Base-by-base conservation (phyloP, 2,888 invertebrate species). In the Stenchaetothrips biformis region DNA sequence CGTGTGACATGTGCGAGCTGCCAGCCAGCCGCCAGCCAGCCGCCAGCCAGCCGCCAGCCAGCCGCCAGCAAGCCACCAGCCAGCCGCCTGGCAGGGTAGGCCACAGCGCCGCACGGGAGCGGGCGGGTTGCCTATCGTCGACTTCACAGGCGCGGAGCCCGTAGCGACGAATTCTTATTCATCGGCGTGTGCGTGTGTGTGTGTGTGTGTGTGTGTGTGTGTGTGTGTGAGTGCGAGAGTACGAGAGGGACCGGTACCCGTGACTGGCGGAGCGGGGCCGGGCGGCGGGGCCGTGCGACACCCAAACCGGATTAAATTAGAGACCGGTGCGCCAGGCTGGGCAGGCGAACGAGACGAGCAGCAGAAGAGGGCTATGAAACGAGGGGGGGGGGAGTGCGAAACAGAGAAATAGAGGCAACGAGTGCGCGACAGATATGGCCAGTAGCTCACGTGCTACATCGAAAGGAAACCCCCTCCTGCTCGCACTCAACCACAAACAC, bases 381-480 rank as follows among this genome's bases (percentile, higher is more conserved):
- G 53, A 53, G 7, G 67, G 1, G 67, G 21, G 21, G 67, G 25
- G 25, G 67, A 67, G 67, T 16, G 59, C 13, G 13, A 13, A 59
- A 59, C 6, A 18, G 59, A 59, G 18, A 59, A 59, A 59, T 59
- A 59, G 59, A 18, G 59, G 18, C 25, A 74, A 74, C 67, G 67
- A 74, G 67, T 74, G 67, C 25, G 67, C 67, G 67, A 74, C 67
- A 74, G 67, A 74, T 74, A 74, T 74, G 67, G 67, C 67, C 67
- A 74, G 21, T 74, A 74, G 67, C 67, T 74, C 67, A 74, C 67
- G 67, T 74, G 67, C 67, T 74, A 74, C 67, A 74, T 74, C 67
- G 67, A 74, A 74, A 74, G 67, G 67, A 74, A 74, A 74, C 11
- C 67, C 25, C 53, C 53, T 37, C 37, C 37, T 37, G 37, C 37